These are phyloP conservation scores for Steromphala cineraria DNA, from an alignment of 2,888 invertebrate genomes.

Conservation along the genomic window DNA sequence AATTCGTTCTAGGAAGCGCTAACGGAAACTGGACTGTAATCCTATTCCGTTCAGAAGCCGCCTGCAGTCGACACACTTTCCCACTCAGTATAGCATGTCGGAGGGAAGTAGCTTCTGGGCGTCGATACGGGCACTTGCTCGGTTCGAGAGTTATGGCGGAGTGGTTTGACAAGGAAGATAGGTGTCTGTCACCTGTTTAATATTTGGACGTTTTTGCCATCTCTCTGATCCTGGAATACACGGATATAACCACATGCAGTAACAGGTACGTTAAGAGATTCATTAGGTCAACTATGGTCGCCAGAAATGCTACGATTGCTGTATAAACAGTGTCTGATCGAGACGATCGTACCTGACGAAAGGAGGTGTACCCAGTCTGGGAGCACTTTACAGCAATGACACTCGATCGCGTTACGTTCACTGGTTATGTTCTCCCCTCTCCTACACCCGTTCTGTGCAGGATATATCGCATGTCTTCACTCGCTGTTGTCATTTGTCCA, in stretches of 20 bases:
- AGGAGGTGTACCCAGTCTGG: neutral
- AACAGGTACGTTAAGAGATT: neutral
- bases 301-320: neutral
- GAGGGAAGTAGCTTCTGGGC: constrained; percentile 10
- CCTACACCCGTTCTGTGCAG: no score
- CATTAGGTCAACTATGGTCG: neutral
- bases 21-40: no score
- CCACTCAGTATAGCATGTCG: neutral
- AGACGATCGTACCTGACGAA: neutral
- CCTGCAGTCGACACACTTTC: no score
- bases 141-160: constrained; percentile 18
- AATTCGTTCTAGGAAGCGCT: no score
- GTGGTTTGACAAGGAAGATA: constrained; percentile 15
- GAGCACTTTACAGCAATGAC: neutral
- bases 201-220: neutral
- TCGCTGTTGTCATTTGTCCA: no score
- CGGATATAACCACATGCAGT: neutral
- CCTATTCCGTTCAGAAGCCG: no score
- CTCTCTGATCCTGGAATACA: neutral
- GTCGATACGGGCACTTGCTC: constrained; percentile 14
- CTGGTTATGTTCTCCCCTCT: neutral
- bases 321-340: neutral
- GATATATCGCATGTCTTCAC: no score
- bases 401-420: neutral
- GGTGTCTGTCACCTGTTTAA: constrained; percentile 17